phyloP scores from a whole-genome alignment of 2,113 vertebrate genomes.

The Epinephelus lanceolatus region DNA sequence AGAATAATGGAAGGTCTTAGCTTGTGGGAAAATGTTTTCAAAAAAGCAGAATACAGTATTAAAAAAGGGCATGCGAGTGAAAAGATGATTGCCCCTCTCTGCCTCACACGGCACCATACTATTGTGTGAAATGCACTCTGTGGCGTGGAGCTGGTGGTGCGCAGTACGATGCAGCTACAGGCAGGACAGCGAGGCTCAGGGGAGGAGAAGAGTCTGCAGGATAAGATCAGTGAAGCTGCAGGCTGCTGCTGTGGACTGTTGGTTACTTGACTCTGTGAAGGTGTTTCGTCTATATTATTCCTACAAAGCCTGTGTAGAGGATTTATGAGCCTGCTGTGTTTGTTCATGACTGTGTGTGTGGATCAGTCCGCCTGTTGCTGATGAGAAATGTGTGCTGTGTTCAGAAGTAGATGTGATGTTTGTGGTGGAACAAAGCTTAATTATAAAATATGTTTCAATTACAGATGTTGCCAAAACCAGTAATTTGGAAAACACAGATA shows the following conservation, averaged over 20 bases:
- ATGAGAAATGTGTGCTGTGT: not conserved
- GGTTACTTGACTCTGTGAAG: not conserved
- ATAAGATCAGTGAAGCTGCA: constrained; percentile 21
- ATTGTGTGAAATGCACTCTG: not conserved
- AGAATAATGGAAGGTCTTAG: not conserved
- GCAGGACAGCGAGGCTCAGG: not conserved
- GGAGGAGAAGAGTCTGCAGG: constrained; percentile 11
- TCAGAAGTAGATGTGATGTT: not conserved
- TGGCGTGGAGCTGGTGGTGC: constrained; percentile 1
- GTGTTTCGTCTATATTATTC: not conserved
- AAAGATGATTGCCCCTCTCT: not conserved
- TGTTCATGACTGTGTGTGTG: not conserved
- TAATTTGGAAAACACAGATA: no score
- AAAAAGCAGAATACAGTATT: not conserved
- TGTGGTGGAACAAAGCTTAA: not conserved
- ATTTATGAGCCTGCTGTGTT: not conserved
- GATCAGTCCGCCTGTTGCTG: constrained; percentile 1
- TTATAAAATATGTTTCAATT: not conserved
- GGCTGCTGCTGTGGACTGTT: not conserved
- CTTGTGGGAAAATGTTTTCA: not conserved
- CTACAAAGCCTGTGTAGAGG: not conserved
- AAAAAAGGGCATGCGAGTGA: no score
- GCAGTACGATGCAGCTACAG: not conserved
- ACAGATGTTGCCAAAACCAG: not conserved
- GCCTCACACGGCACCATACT: not conserved